These are phyloP conservation scores for Syngnathus rostellatus DNA, from an alignment of 2,797 vertebrate species.

Conservation along the genomic window DNA sequence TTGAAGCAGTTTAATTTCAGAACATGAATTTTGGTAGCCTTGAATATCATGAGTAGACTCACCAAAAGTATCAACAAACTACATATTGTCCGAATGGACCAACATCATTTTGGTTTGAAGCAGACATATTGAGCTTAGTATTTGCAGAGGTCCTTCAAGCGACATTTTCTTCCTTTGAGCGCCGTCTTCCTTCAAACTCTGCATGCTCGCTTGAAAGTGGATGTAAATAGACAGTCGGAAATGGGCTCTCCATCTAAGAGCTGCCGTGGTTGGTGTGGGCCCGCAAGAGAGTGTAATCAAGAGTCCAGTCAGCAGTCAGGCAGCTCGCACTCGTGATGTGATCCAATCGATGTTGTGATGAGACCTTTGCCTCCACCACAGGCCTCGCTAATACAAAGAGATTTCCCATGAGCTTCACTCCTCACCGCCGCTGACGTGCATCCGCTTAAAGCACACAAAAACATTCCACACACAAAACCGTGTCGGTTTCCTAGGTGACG, in stretches of 20 bases:
- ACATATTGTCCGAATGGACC: no score
- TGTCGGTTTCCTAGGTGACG: constrained; percentile 69
- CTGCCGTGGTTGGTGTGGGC: constrained; percentile 5
- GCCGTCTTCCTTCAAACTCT: neutral
- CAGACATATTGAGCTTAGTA: neutral
- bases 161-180: neutral
- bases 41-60: neutral
- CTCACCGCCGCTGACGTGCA: constrained; percentile 24
- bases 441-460: neutral
- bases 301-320: constrained; percentile 52
- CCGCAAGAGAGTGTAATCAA: constrained; percentile 47
- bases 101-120: neutral
- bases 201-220: neutral
- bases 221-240: neutral
- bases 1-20: neutral
- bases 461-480: neutral
- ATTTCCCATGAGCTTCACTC: constrained; percentile 46
- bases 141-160: neutral
- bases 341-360: constrained; percentile 61
- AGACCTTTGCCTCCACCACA: constrained; percentile 55
- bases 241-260: neutral
- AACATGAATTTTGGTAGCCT: neutral
- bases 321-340: constrained; percentile 46
- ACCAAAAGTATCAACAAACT: neutral
- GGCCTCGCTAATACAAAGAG: constrained; percentile 57